phyloP scores from a whole-genome alignment of 2,113 vertebrate genomes.

The Tonatia bakeri region DNA sequence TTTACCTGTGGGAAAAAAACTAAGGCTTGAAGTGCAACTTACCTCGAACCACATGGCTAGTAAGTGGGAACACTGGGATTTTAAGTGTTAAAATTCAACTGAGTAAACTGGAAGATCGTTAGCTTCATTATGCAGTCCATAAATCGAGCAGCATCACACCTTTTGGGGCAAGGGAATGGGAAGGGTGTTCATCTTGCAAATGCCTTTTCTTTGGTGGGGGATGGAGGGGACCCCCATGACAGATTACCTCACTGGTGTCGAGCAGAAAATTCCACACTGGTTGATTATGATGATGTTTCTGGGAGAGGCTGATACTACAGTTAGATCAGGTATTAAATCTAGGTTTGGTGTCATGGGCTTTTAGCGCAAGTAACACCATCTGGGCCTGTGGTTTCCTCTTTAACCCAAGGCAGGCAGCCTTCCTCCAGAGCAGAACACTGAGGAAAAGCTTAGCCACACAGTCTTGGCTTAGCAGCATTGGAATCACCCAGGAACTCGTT shows the following conservation, averaged over 20 bases:
- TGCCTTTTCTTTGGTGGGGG: background rate
- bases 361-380: background rate
- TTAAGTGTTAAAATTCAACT: background rate
- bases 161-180: background rate
- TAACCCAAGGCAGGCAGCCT: background rate
- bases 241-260: background rate
- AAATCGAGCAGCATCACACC: background rate
- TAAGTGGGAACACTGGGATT: background rate
- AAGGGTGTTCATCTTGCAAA: background rate
- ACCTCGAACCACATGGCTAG: background rate
- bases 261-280: background rate
- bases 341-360: background rate
- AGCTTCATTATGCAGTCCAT: background rate
- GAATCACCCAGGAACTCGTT: background rate
- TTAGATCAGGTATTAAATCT: background rate
- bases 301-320: background rate
- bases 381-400: background rate
- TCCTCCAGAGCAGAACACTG: background rate
- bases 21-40: background rate
- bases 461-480: background rate
- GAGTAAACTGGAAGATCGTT: background rate
- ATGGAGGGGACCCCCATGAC: background rate
- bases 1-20: background rate
- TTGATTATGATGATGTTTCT: background rate
- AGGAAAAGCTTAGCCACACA: background rate